A percentile compares a stretch with the other conserved stretches of the same genome.
Conservation (phyloP, 2,888 invertebrate genomes). For the Drosophila sordidula region DNA sequence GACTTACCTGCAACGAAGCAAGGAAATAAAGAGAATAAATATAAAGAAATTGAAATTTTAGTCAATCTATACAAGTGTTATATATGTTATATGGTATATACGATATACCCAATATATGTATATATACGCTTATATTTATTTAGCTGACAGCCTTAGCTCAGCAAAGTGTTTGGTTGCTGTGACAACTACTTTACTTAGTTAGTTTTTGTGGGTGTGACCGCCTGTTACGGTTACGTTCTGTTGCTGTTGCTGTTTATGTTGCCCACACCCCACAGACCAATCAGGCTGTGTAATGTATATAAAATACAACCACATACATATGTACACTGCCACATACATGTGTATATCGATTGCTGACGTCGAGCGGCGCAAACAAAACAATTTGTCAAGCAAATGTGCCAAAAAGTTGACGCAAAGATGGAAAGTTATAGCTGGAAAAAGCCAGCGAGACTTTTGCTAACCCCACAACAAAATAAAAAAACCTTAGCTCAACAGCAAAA, state of each 20-base stretch:
- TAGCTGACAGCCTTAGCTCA: constrained; percentile 59
- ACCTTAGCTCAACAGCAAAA: constrained; percentile 1
- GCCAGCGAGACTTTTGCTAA: constrained; percentile 26
- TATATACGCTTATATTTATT: constrained; percentile 63
- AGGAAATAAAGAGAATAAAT: constrained; percentile 23
- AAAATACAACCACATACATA: constrained; percentile 12
- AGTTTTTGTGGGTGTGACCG: constrained; percentile 46
- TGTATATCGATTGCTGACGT: constrained; percentile 55
- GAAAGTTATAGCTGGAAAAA: constrained; percentile 59
- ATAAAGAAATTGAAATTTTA: constrained; percentile 72
- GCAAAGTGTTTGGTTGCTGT: constrained; percentile 62
- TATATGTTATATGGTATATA: constrained; percentile 11
- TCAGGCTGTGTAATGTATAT: constrained; percentile 16
- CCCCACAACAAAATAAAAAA: neutral
- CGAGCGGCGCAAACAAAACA: constrained; percentile 69
- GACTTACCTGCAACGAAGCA: constrained; percentile 67
- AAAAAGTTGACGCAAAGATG: constrained; percentile 72
- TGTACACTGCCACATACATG: constrained; percentile 6
- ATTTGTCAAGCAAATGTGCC: constrained; percentile 78
- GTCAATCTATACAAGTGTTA: constrained; percentile 61
- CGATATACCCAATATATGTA: constrained; percentile 14
- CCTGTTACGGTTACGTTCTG: constrained; percentile 26
- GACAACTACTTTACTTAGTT: constrained; percentile 64
- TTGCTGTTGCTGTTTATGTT: constrained; percentile 37
- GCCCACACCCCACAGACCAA: constrained; percentile 15